Base-by-base conservation (phyloP, 2,797 vertebrate genomes). In the Bovichtus variegatus region DNA sequence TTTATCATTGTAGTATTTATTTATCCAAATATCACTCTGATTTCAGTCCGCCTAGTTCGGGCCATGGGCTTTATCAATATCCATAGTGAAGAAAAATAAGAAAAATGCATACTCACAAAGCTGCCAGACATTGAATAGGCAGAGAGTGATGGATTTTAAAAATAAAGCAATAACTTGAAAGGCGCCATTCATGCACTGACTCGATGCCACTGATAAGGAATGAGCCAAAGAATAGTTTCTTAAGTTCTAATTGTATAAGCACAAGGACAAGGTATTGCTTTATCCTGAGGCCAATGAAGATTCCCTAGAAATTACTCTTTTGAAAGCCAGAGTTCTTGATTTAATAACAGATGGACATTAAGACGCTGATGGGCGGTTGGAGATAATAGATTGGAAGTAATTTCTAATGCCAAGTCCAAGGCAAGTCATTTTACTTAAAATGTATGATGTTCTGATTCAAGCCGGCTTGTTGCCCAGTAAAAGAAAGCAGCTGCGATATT, bases 1-100 rank as follows among this genome's bases (percentile, higher is more conserved):
- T 76, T 85, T 66, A 73, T 87, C 80, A 66, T 64, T 2, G 3
- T 12, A 70, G 31, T 51, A 44, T 66, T 74, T 47, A 5, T 64
- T 51, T 73, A 71, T 69, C 70, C 61, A 85, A 81, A 87, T 83
- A 80, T 74, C 78, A 76, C 29, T 71, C 46, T 71, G 74, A 71
- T 76, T 71, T 77, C 51, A 51, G 61, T 25, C 55, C 0, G 27
- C 53, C 60, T 34, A 9, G 50, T 66, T 76, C 46, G 59, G 44
- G 47, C 46, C 36, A 65, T 23, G 21, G 16, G 36, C 44, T 55
- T 74, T 64, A 66, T 60, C 51, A 59, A 73, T 81, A 69, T 76
- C 11, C 13, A 60, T 27, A 72, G 40, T 44, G 40, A 58, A 55
- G n/a, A 59, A 31, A 36, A 25, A 64, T 54, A 43, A 66, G 25